Conservation (phyloP, 1,140 invertebrate genomes). For the Camponotus floridanus region DNA sequence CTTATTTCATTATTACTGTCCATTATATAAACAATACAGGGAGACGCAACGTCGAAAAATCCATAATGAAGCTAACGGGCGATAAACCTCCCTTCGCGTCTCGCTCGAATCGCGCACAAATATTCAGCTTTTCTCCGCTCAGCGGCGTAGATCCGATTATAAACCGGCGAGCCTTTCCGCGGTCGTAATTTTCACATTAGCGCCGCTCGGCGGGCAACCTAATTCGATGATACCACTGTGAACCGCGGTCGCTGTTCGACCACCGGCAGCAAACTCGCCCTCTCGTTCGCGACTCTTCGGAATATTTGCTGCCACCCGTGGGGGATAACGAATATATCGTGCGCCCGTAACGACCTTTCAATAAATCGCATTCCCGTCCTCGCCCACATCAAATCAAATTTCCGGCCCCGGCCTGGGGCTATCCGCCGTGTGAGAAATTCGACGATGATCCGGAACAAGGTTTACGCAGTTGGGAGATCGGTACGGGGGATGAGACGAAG, state of each 20-base stretch:
- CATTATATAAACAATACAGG: conserved; percentile 51
- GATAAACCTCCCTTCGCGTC: conserved; percentile 47
- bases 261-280: conserved; percentile 21
- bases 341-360: conserved; percentile 61
- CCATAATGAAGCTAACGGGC: conserved; percentile 54
- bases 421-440: conserved; percentile 49
- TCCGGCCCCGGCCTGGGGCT: conserved; percentile 31
- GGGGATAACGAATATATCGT: conserved; percentile 52
- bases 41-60: conserved; percentile 39
- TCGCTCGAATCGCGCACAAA: conserved; percentile 49
- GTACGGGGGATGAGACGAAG: neutral
- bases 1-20: conserved; percentile 51
- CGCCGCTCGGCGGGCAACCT: conserved; percentile 63
- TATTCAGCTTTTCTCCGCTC: conserved; percentile 53
- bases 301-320: conserved; percentile 56
- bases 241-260: conserved; percentile 30
- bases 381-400: conserved; percentile 65
- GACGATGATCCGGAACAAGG: conserved; percentile 61
- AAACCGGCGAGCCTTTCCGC: conserved; percentile 65
- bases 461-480: conserved; percentile 45
- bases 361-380: conserved; percentile 66
- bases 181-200: conserved; percentile 70
- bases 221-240: conserved; percentile 60
- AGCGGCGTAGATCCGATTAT: conserved; percentile 62
- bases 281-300: conserved; percentile 53